phyloP scores from a whole-genome alignment of 2,113 vertebrate species.

The Ictalurus punctatus region DNA sequence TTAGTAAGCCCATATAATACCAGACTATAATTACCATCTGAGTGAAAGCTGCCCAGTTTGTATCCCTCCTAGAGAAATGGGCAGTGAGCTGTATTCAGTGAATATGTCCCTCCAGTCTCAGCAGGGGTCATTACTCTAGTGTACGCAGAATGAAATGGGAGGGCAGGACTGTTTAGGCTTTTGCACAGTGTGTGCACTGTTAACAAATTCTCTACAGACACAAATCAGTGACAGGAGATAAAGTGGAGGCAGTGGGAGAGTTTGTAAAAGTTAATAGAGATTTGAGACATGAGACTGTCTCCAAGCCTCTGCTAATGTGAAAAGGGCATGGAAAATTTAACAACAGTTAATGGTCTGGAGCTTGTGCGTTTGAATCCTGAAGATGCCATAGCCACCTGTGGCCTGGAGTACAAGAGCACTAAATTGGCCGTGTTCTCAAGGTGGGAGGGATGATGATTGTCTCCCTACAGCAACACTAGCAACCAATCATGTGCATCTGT shows the following conservation, averaged over 20 bases:
- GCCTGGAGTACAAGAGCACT: neutral
- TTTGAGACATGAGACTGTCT: neutral
- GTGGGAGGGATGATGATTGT: neutral
- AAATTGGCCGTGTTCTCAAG: neutral
- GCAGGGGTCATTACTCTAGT: conserved; percentile 13
- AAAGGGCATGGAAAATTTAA: neutral
- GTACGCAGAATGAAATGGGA: conserved; percentile 26
- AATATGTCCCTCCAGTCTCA: conserved; percentile 11
- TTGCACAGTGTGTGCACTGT: conserved; percentile 42
- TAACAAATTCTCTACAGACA: conserved; percentile 44
- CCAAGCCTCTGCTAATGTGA: neutral
- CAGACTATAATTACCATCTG: neutral
- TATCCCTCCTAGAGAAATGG: neutral
- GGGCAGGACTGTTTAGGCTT: conserved; percentile 40
- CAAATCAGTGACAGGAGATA: conserved; percentile 9
- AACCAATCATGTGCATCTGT: neutral
- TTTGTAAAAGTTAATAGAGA: conserved; percentile 28
- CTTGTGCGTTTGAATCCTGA: neutral
- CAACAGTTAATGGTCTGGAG: neutral
- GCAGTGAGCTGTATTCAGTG: neutral
- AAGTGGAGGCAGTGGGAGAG: conserved; percentile 13
- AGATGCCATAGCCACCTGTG: neutral
- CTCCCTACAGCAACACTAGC: neutral
- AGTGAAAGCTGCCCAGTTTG: neutral
- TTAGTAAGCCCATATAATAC: neutral